Evolutionary conservation across 2,797 vertebrate species (phyloP).

Genomic region (Anguilla pacifica): DNA sequence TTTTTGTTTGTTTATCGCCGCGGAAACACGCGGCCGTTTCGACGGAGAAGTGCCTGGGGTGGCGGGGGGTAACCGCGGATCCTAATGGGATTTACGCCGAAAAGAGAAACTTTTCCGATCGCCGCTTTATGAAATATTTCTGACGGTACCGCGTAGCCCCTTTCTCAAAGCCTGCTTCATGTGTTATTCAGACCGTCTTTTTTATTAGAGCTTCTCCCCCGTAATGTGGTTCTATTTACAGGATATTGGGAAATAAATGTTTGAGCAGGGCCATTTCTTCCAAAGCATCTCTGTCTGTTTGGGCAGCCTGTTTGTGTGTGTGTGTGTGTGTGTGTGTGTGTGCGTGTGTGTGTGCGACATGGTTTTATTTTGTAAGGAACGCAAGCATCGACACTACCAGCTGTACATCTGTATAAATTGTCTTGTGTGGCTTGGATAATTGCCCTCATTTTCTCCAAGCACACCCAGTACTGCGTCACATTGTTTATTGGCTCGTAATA

Average conservation of each 20-base stretch:
- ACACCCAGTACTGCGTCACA: not conserved
- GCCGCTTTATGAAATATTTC: slow-evolving; percentile 52
- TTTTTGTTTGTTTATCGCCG: slow-evolving; percentile 39
- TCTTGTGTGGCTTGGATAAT: slow-evolving; percentile 15
- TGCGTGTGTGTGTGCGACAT: not conserved
- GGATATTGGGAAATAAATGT: slow-evolving; percentile 54
- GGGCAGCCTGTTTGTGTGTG: not conserved
- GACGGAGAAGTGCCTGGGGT: not conserved
- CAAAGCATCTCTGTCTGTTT: slow-evolving; percentile 13
- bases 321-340: not conserved
- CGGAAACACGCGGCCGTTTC: slow-evolving; percentile 41
- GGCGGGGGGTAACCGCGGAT: slow-evolving; percentile 46
- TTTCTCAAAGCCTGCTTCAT: slow-evolving; percentile 51
- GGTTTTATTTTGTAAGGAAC: not conserved
- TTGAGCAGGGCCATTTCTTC: slow-evolving; percentile 40
- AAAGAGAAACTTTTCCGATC: slow-evolving; percentile 35
- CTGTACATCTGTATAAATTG: not conserved
- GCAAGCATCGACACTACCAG: not conserved
- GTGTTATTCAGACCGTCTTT: slow-evolving; percentile 61
- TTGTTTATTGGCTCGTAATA: slow-evolving; percentile 1
- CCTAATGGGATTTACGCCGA: slow-evolving; percentile 56
- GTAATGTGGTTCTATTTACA: slow-evolving; percentile 53
- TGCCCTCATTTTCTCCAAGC: not conserved
- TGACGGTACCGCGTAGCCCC: slow-evolving; percentile 34
- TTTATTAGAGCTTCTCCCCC: slow-evolving; percentile 52